Base-by-base conservation (phyloP, 2,797 vertebrate species). In the Chaenodraco wilsoni region DNA sequence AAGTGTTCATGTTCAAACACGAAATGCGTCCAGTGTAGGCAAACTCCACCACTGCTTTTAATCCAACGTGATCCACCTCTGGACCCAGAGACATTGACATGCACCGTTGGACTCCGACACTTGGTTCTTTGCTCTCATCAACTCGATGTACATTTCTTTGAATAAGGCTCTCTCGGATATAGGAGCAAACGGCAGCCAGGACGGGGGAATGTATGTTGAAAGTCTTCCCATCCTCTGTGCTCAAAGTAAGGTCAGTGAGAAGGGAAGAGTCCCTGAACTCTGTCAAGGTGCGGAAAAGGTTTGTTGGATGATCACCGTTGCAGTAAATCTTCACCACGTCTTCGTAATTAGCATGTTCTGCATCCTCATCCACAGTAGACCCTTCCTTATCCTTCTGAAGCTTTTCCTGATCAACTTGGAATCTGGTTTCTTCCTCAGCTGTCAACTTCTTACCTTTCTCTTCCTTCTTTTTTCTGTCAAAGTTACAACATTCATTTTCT, bases 11-110 rank as follows among this genome's bases (percentile, higher is more conserved):
- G 46, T 75, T 87, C 45, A 93, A 59, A 52, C 49, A 12, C 2
- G 69, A 48, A 41, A 93, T 78, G 10, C 37, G 40, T 49, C 95
- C 95, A 19, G 89, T 87, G 81, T 95, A 95, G 31, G 95, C 93
- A 69, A 95, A 95, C 33, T 94, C 91, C 68, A 95, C 70, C 21
- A 95, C 63, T 1, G 90, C 92, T 21, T 81, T 76, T 45, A 95
- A 59, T 17, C 94, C 94, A 21, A 58, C 57, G 72, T 3, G 15
- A 56, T 86, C 75, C 54, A 92, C 86, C 2, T 85, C 87, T 52
- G 77, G 72, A 62, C 63, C 79, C 33, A 92, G 27, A 62, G 1
- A 59, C 9, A 88, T 0, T 0, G 68, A 76, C 69, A 19, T 19
- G 19, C 83, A 87, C 55, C 2, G 62, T 10, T 41, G 19, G 31